These are phyloP conservation scores for Musca vetustissima DNA, from an alignment of 1,140 invertebrate genomes.

Conservation along the genomic window DNA sequence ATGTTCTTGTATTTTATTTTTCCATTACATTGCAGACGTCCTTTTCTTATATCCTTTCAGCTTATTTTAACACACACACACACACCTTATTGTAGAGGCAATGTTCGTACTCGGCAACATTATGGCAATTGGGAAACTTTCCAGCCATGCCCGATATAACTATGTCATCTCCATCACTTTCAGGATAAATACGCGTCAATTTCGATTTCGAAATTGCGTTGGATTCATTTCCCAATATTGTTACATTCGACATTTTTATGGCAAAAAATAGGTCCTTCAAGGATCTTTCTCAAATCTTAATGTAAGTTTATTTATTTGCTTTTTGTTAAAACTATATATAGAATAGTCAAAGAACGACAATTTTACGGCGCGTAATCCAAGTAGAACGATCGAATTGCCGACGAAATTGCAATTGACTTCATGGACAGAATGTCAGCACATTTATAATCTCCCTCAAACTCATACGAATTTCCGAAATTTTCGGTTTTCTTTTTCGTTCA, in stretches of 20 bases:
- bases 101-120: constrained; percentile 75
- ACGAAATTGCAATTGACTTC: constrained; percentile 40
- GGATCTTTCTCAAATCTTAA: too few relatives aligned
- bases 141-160: constrained; percentile 79
- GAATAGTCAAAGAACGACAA: not conserved
- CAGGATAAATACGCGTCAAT: constrained; percentile 41
- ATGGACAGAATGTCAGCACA: constrained; percentile 28
- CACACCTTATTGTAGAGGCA: constrained; percentile 76
- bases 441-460: constrained; percentile 39
- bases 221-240: not conserved
- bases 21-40: too few relatives aligned
- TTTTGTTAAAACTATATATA: not conserved
- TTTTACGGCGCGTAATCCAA: constrained; percentile 13
- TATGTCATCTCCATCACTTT: constrained; percentile 70
- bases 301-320: too few relatives aligned
- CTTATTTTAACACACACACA: not conserved
- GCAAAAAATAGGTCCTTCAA: too few relatives aligned
- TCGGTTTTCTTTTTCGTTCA: not conserved
- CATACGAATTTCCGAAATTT: constrained; percentile 2
- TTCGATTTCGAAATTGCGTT: constrained; percentile 29
- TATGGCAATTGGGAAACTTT: constrained; percentile 82
- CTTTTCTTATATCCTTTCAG: too few relatives aligned
- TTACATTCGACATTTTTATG: too few relatives aligned
- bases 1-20: too few relatives aligned
- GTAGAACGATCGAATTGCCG: constrained; percentile 34